Conservation (phyloP, 2,113 vertebrate species). For the Cricetomys ansorgei region DNA sequence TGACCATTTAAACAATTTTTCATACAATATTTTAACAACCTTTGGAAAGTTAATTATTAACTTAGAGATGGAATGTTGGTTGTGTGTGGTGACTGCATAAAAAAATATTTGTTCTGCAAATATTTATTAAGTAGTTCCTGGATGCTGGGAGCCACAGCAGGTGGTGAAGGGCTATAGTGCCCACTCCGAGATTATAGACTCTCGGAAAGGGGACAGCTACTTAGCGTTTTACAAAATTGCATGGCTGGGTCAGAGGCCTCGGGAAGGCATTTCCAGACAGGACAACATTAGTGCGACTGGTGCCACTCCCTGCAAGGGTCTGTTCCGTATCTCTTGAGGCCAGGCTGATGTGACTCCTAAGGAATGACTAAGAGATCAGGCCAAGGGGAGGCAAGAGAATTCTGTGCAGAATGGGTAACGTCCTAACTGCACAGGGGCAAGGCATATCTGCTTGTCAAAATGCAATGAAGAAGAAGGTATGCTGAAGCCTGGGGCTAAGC, state of each 20-base stretch:
- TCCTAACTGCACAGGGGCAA: no score
- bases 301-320: background rate
- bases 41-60: constrained; percentile 51
- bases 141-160: background rate
- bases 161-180: rapidly evolving
- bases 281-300: no score
- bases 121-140: background rate
- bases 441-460: background rate
- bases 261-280: background rate
- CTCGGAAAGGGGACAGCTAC: no score
- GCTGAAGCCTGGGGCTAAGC: no score
- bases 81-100: background rate
- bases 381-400: background rate
- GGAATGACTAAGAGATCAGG: background rate
- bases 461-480: background rate
- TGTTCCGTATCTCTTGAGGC: background rate
- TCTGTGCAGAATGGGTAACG: background rate
- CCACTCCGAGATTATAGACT: background rate
- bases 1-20: background rate
- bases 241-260: background rate
- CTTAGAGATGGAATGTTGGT: background rate
- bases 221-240: rapidly evolving
- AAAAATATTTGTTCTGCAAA: background rate
- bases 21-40: background rate
- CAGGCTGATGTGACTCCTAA: background rate